These are phyloP conservation scores for Sinocyclocheilus maitianheensis DNA, from an alignment of 2,113 vertebrate species.

Conservation along the genomic window DNA sequence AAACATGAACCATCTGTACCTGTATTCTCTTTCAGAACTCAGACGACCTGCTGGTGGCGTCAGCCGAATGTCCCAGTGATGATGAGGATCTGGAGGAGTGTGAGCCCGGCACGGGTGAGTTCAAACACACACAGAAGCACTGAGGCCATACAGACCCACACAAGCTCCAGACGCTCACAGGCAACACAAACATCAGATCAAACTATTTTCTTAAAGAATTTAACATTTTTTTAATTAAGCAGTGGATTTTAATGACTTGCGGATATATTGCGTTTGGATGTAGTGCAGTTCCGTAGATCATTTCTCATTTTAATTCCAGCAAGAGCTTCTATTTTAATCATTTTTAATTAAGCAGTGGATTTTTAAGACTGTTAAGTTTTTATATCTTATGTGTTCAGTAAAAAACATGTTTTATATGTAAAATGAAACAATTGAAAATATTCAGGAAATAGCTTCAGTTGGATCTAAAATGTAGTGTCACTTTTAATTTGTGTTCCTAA, in stretches of 20 bases:
- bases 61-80: constrained; percentile 94
- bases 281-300: neutral
- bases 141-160: neutral
- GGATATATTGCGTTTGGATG: neutral
- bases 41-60: constrained; percentile 92
- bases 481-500: neutral
- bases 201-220: neutral
- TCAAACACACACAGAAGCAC: neutral
- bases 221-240: neutral
- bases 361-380: no score
- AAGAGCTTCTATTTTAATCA: neutral
- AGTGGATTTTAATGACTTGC: neutral
- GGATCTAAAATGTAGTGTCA: no score
- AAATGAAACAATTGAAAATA: neutral
- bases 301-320: neutral
- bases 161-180: constrained; percentile 5
- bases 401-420: neutral
- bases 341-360: neutral
- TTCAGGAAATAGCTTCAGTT: neutral
- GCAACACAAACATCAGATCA: constrained; percentile 12
- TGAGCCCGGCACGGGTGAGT: constrained; percentile 94
- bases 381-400: neutral
- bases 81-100: constrained; percentile 95
- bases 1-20: neutral
- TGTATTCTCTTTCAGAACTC: constrained; percentile 80